Conservation (phyloP, 2,797 vertebrate species). For the Rhinoraja longicauda region DNA sequence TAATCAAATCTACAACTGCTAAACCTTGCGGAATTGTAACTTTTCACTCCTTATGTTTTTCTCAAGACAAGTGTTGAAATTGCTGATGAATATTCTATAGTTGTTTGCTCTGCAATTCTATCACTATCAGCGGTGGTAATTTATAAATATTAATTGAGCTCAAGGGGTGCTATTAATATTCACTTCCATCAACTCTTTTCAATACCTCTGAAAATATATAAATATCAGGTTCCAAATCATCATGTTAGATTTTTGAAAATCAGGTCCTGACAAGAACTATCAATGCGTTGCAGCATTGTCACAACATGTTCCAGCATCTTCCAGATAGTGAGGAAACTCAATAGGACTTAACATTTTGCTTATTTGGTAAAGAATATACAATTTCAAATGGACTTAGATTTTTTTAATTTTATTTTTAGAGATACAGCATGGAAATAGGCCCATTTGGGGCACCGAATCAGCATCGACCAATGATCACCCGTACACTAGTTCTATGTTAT, state of each 20-base stretch:
- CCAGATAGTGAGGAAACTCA: background rate
- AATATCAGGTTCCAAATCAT: background rate
- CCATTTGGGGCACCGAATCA: no score
- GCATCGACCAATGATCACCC: no score
- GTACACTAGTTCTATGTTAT: no score
- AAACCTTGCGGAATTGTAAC: background rate
- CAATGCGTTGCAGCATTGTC: background rate
- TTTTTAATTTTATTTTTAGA: no score
- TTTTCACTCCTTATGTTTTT: background rate
- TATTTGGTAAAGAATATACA: background rate
- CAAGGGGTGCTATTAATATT: slow-evolving; percentile 17
- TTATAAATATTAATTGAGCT: slow-evolving; percentile 29
- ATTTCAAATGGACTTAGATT: background rate
- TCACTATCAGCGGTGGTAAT: background rate
- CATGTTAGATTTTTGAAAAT: background rate
- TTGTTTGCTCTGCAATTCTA: background rate
- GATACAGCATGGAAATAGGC: no score
- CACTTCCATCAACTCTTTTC: background rate
- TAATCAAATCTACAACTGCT: background rate
- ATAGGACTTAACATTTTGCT: background rate
- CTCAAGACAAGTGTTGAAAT: background rate
- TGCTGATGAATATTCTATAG: background rate
- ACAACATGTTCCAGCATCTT: background rate
- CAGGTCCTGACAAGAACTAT: background rate
- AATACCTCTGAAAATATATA: background rate